Evolutionary conservation across 2,797 vertebrate genomes (phyloP), one percentile per base, ranked within the genome.

Genomic region (Calcarius lapponicus): DNA sequence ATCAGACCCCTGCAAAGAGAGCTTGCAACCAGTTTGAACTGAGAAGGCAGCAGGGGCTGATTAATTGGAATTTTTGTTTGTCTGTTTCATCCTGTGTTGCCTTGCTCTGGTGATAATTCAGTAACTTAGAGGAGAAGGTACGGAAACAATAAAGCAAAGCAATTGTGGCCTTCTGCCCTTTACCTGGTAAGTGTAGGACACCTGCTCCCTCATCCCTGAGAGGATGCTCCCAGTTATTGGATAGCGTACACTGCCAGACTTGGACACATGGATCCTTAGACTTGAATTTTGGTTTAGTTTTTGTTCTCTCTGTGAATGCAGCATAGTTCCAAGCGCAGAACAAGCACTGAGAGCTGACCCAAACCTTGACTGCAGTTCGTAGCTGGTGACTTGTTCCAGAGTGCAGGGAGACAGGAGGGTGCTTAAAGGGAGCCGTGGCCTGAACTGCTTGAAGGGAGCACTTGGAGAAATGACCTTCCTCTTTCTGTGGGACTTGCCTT

Each of bases 381-480:
- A 7, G 34, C 51, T 64, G 75, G 22, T 38, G 43, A 16, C 36
- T 72, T 29, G 26, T 26, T 7, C 11, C 22, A 5, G 42, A 16
- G 48, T 2, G 3, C 0, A 13, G 53, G 53, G 20, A 66, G n/a
- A 19, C 54, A 4, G 4, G 29, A 13, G 36, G 4, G 25, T 7
- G n/a, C 58, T 32, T 5, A 0, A 20, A 26, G 61, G 36, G 36
- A 56, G 3, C 38, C 5, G 0, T 40, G 61, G 25, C 57, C 64
- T 28, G 56, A 60, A 2, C 36, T n/a, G 60, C 50, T 45, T 18
- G 42, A 50, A 38, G 71, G 74, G 65, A 80, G 38, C n/a, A 7
- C 42, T 12, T 25, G 50, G 29, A 22, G 71, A 65, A 91, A 48
- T 31, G 16, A 32, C 43, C 57, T 86, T 60, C 75, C 53, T 34